Conservation (phyloP, 2,888 invertebrate genomes). For the Troilus luridus region DNA sequence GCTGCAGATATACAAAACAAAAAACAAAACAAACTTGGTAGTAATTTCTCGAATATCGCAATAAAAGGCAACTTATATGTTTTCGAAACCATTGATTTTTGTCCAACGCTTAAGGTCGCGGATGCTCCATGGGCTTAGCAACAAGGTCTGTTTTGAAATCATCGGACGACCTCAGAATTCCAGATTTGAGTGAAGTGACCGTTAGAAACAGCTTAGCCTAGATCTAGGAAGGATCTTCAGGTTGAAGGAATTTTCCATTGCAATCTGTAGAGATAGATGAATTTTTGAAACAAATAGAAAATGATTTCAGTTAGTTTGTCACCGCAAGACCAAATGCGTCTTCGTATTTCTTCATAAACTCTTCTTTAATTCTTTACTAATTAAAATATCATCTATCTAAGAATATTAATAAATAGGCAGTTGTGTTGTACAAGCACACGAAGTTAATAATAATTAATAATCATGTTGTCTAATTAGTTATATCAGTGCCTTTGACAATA, state of each 20-base stretch:
- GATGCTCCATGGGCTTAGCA: neutral
- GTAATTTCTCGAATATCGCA: too few relatives aligned
- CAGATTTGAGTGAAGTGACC: neutral
- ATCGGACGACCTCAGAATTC: neutral
- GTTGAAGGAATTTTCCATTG: neutral
- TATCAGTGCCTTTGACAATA: neutral
- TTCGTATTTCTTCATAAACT: too few relatives aligned
- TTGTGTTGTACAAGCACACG: too few relatives aligned
- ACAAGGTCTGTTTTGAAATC: neutral
- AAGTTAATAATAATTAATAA: neutral
- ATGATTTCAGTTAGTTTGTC: neutral
- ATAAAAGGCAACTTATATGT: neutral
- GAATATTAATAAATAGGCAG: neutral
- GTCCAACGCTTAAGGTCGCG: neutral
- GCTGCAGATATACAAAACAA: too few relatives aligned
- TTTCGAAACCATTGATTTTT: neutral
- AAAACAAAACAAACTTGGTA: too few relatives aligned
- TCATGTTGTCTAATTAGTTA: neutral
- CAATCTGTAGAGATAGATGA: neutral
- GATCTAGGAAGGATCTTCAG: neutral
- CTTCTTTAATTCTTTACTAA: too few relatives aligned
- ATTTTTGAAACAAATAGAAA: neutral
- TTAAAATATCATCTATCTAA: too few relatives aligned
- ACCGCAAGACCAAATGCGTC: too few relatives aligned
- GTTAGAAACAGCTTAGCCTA: neutral